Conservation (phyloP, 1,140 invertebrate genomes). For the Copidosoma floridanum region DNA sequence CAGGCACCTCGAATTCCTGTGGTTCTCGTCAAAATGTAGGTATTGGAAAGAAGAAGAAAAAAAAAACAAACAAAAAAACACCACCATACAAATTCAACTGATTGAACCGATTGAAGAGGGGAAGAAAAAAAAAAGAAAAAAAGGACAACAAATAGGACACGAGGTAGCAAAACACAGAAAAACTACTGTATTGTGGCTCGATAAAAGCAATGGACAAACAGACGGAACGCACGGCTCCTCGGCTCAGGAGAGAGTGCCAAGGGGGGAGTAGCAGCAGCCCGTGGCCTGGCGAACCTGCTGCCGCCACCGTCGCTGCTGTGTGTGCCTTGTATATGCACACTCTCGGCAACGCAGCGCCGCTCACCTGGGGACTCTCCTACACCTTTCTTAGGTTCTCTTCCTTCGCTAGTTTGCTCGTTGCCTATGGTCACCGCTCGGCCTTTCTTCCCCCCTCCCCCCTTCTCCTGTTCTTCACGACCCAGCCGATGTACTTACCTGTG, state of each 20-base stretch:
- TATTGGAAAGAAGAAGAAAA: not conserved
- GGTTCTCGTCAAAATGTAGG: not conserved
- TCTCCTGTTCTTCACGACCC: not conserved
- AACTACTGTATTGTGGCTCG: too few relatives aligned
- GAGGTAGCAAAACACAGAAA: too few relatives aligned
- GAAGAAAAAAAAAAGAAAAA: not conserved
- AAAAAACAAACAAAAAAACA: not conserved
- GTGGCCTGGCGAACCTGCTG: constrained; percentile 19
- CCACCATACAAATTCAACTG: too few relatives aligned
- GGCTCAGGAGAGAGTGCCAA: constrained; percentile 22
- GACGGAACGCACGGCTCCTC: not conserved
- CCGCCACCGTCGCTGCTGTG: not conserved
- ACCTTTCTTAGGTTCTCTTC: constrained; percentile 4
- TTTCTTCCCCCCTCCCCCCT: not conserved
- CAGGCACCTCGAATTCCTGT: not conserved
- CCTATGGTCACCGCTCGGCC: constrained; percentile 3
- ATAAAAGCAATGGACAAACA: too few relatives aligned
- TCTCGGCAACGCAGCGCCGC: constrained; percentile 9
- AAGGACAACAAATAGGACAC: too few relatives aligned
- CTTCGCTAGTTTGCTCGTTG: constrained; percentile 1
- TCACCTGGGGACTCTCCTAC: constrained; percentile 14
- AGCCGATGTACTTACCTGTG: too few relatives aligned
- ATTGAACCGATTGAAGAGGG: too few relatives aligned
- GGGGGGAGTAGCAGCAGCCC: too few relatives aligned
- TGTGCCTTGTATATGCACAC: too few relatives aligned